Conservation (phyloP, 2,888 invertebrate genomes). For the Amphipoea lucens region DNA sequence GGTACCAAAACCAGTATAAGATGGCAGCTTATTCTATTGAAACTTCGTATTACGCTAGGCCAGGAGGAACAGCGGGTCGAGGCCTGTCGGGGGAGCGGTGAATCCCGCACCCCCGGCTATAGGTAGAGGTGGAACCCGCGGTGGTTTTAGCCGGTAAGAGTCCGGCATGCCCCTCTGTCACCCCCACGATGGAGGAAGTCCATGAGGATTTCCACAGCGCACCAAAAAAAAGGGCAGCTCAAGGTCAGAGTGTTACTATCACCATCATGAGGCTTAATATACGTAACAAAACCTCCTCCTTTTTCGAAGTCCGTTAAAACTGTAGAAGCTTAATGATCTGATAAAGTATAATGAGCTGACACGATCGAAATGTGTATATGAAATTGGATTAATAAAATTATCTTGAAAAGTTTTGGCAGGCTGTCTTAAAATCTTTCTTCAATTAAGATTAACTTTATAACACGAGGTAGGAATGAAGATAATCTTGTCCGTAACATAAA, state of each 20-base stretch:
- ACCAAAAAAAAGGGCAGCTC: neutral
- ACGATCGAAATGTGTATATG: conserved; percentile 11
- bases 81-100: too few relatives aligned
- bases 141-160: too few relatives aligned
- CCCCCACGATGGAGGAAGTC: too few relatives aligned
- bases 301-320: neutral
- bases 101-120: too few relatives aligned
- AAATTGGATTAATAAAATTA: conserved; percentile 31
- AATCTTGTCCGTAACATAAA: conserved; percentile 25
- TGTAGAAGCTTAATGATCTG: neutral
- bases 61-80: too few relatives aligned
- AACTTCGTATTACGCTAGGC: neutral
- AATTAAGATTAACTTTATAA: conserved; percentile 46
- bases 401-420: conserved; percentile 25
- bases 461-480: conserved; percentile 25
- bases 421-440: conserved; percentile 27
- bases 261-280: neutral
- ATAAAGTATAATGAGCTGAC: conserved; percentile 6
- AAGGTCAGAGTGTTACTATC: neutral
- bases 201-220: too few relatives aligned
- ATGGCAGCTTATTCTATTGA: neutral
- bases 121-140: too few relatives aligned
- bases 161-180: too few relatives aligned
- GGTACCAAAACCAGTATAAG: neutral
- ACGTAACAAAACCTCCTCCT: too few relatives aligned